Base-by-base conservation (phyloP, 2,797 vertebrate genomes). In the Psittacula echo region DNA sequence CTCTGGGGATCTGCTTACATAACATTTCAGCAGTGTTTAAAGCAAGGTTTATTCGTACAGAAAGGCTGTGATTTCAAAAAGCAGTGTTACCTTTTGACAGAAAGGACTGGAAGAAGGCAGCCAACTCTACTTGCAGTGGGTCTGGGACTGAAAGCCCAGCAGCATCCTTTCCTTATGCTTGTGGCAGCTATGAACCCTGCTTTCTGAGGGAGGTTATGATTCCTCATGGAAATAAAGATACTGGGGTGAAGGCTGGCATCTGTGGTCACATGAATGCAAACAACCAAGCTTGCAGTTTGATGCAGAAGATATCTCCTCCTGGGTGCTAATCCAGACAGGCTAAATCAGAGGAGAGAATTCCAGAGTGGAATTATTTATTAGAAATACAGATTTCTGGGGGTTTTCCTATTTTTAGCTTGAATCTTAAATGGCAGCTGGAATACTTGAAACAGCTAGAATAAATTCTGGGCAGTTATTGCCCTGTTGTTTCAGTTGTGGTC, bases 1-100 rank as follows among this genome's bases (percentile, higher is more conserved):
- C 76, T 88, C 85, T 71, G 73, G 83, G 77, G 68, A 72, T 81
- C 53, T 81, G 89, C 88, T 93, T 92, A 73, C 74, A 54, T 61
- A 90, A 82, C 60, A 54, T 50, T 53, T 78, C 45, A 29, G 80
- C 48, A 22, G 66, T 2, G 1, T 44, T 82, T 71, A 70, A 64
- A 45, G 5, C 24, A 7, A 30, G 67, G 34, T 58, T 88, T 72
- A 32, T 78, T 78, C 24, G 34, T 34, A 7, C 41, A 39, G 68
- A 51, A 56, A 91, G 39, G 22, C 58, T 81, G 77, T 39, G 18
- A 17, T 12, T 27, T n/a, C 78, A 44, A 23, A 85, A 77, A 82
- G 44, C 68, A 60, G 32, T 3, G 7, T 39, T 72, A 34, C 61
- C 54, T 73, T 50, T 53, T 19, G 87, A 29, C 42, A 78, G 53